Evolutionary conservation across 2,113 vertebrate species (phyloP).

Genomic region (Prunella fulvescens): DNA sequence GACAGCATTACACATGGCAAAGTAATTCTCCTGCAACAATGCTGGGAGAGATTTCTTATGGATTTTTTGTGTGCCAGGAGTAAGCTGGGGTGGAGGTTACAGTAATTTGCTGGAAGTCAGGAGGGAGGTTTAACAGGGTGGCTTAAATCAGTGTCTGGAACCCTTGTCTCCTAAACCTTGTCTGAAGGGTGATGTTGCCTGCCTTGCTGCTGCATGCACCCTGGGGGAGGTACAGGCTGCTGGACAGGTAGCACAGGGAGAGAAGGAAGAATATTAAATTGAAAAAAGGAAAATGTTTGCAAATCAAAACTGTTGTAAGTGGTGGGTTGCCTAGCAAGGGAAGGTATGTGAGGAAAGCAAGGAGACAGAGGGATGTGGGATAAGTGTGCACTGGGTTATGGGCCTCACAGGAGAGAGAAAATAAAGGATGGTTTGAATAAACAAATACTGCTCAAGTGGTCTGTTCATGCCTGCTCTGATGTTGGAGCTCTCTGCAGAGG

Average conservation of each 20-base stretch:
- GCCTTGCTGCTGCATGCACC: not conserved
- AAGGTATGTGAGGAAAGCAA: not conserved
- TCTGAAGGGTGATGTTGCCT: not conserved
- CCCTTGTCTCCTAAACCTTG: not conserved
- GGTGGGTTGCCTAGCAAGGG: fast-evolving
- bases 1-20: constrained; percentile 14
- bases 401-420: not conserved
- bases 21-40: not conserved
- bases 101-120: not conserved
- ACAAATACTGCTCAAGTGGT: not conserved
- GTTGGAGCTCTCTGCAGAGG: not conserved
- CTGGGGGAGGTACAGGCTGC: not conserved
- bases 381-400: not conserved
- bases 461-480: not conserved
- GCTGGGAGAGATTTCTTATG: not conserved
- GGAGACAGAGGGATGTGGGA: not conserved
- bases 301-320: not conserved
- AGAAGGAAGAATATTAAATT: not conserved
- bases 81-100: not conserved
- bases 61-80: not conserved
- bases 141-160: not conserved
- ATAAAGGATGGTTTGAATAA: not conserved
- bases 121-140: not conserved
- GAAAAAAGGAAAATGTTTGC: not conserved
- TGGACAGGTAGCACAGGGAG: not conserved